Percentiles rank a stretch among this genome's conserved stretches.
Evolutionary conservation across 2,888 invertebrate species (phyloP).

Genomic region (Malthinus flaveolus): DNA sequence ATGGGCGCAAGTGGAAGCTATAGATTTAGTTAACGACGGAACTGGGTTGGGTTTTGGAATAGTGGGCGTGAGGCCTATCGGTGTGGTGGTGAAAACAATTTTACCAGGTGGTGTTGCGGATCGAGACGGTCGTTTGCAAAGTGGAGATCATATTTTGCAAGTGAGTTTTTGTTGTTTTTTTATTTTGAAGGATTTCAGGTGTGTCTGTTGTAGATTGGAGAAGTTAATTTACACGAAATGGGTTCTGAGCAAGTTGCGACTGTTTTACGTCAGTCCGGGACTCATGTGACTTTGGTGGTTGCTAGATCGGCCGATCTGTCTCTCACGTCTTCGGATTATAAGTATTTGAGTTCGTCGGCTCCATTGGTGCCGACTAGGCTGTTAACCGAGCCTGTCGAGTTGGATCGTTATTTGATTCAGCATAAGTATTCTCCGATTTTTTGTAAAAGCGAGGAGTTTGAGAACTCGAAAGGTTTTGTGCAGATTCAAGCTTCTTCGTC

Average conservation of each 20-base stretch:
- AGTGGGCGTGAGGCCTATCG: constrained; percentile 95
- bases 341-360: constrained; percentile 61
- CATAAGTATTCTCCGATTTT: constrained; percentile 80
- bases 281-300: constrained; percentile 91
- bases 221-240: constrained; percentile 87
- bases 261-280: constrained; percentile 92
- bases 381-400: constrained; percentile 82
- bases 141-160: constrained; percentile 98
- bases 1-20: constrained; percentile 97
- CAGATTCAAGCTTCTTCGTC: constrained; percentile 54
- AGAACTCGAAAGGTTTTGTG: constrained; percentile 43
- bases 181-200: too few species aligned
- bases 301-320: constrained; percentile 82
- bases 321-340: constrained; percentile 63
- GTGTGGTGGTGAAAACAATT: constrained; percentile 99
- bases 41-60: constrained; percentile 98
- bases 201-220: constrained; percentile 49
- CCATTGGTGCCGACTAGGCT: constrained; percentile 72
- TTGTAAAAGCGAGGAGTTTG: constrained; percentile 39
- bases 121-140: constrained; percentile 92
- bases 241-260: constrained; percentile 97
- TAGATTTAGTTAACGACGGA: constrained; percentile 96
- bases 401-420: constrained; percentile 83
- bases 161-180: constrained; percentile 57
- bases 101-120: constrained; percentile 97